Percentiles rank a stretch among this genome's conserved stretches.
Evolutionary conservation across 2,113 vertebrate genomes (phyloP).

Genomic region (Taxidea taxus): DNA sequence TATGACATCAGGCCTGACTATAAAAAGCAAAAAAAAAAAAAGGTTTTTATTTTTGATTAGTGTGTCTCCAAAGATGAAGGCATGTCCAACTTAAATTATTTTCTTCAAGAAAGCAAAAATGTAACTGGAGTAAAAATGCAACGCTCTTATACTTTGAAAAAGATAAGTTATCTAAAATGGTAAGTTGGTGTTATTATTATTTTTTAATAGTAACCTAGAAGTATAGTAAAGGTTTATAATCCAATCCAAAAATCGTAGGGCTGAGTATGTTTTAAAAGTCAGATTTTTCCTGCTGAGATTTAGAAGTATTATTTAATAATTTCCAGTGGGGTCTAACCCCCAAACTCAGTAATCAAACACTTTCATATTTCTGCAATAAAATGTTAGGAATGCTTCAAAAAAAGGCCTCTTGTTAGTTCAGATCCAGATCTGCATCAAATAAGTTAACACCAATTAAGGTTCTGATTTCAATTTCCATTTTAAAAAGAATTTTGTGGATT

Average conservation of each 20-base stretch:
- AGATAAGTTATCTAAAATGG: not conserved
- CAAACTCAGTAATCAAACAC: not conserved
- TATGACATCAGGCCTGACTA: not conserved
- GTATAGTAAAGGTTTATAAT: not conserved
- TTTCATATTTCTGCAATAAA: not conserved
- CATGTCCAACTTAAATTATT: not conserved
- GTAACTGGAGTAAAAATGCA: not conserved
- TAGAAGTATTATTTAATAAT: not conserved
- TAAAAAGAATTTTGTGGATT: not conserved
- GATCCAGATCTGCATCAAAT: not conserved
- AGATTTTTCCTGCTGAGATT: not conserved
- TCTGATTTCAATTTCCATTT: not conserved
- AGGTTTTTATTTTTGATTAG: not conserved
- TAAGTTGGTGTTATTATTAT: not conserved
- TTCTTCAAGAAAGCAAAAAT: conserved; percentile 34
- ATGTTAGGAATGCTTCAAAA: not conserved
- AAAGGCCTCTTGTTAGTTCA: not conserved
- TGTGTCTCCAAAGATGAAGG: not conserved
- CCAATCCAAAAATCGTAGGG: not conserved
- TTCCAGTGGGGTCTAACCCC: not conserved
- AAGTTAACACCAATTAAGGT: not conserved
- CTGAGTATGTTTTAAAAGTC: not conserved
- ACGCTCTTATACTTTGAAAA: not conserved
- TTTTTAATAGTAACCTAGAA: conserved; percentile 1
- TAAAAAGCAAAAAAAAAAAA: conserved; percentile 18